These are phyloP conservation scores for Coleophora deauratella DNA, from an alignment of 2,888 invertebrate genomes.

Conservation along the genomic window DNA sequence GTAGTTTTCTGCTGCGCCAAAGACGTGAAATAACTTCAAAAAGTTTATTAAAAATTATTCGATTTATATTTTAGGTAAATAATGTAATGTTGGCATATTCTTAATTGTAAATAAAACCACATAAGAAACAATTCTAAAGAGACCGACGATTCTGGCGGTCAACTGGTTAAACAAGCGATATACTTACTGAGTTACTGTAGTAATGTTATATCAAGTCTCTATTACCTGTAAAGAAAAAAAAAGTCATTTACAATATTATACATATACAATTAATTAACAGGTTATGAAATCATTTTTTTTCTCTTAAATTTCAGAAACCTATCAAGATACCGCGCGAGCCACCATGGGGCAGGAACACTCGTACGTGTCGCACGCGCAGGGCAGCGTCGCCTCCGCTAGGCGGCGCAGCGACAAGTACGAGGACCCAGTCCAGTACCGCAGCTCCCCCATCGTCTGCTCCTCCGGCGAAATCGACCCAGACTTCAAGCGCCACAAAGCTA, in stretches of 20 bases:
- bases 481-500: slow-evolving; percentile 49
- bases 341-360: slow-evolving; percentile 69
- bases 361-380: slow-evolving; percentile 41
- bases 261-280: no score
- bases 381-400: slow-evolving; percentile 39
- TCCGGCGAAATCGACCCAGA: slow-evolving; percentile 39
- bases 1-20: no score
- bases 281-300: slow-evolving; percentile 3
- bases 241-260: background rate
- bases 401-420: slow-evolving; percentile 47
- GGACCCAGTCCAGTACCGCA: slow-evolving; percentile 39
- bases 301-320: slow-evolving; percentile 45
- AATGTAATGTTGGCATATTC: no score
- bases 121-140: no score
- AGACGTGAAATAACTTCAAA: no score
- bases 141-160: no score
- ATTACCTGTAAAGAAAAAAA: slow-evolving; percentile 8
- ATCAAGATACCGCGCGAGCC: slow-evolving; percentile 38
- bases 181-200: no score
- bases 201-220: no score
- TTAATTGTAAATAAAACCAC: no score
- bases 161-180: no score
- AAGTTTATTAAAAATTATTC: no score
- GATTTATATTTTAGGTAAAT: no score
- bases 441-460: slow-evolving; percentile 36